phyloP scores from a whole-genome alignment of 1,140 invertebrate genomes.

The Euwallacea similis region DNA sequence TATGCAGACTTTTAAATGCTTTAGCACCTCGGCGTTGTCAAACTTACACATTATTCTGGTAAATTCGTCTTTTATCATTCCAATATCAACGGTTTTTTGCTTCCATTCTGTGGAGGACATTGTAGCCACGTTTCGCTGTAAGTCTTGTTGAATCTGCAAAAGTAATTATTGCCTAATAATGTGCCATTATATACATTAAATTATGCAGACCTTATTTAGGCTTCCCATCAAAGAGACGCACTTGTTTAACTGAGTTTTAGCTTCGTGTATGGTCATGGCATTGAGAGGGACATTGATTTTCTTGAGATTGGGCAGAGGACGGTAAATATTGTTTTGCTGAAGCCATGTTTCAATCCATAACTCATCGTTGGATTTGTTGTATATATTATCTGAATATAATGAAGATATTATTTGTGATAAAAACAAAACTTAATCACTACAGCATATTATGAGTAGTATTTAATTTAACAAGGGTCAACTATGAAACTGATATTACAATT shows the following conservation, averaged over 20 bases:
- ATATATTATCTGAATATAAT: constrained; percentile 28
- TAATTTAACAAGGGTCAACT: neutral
- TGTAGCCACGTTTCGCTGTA: constrained; percentile 54
- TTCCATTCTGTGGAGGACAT: constrained; percentile 60
- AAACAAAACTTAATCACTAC: neutral
- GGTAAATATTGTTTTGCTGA: constrained; percentile 41
- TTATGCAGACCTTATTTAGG: constrained; percentile 51
- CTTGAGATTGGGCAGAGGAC: constrained; percentile 37
- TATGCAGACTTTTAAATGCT: constrained; percentile 56
- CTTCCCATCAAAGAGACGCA: constrained; percentile 50
- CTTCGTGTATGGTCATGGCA: constrained; percentile 41
- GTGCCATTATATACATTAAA: neutral
- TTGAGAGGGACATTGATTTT: constrained; percentile 35
- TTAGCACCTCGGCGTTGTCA: constrained; percentile 53
- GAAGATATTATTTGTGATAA: neutral
- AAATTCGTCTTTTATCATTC: constrained; percentile 56
- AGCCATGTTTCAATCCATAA: constrained; percentile 43
- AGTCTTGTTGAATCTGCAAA: constrained; percentile 48
- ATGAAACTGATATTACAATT: neutral
- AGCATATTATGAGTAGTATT: neutral
- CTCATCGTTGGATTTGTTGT: constrained; percentile 41
- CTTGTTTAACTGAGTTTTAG: constrained; percentile 45
- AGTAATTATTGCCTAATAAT: neutral
- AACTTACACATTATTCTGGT: constrained; percentile 53
- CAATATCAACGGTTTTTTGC: constrained; percentile 54